These are phyloP conservation scores for Cheilosia vernalis DNA, from an alignment of 2,888 invertebrate species.

Conservation along the genomic window DNA sequence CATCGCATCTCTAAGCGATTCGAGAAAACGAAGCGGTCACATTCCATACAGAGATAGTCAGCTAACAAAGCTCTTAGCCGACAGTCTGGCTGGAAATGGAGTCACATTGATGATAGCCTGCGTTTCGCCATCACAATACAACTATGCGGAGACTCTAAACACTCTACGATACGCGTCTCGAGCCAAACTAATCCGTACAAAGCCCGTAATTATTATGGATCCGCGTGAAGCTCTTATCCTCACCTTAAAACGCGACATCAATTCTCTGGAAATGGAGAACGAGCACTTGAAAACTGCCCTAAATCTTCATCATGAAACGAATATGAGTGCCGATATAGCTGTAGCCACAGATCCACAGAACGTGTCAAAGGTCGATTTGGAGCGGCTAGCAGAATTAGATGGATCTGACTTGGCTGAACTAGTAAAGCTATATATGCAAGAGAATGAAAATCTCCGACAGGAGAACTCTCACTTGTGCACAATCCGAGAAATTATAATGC, in stretches of 20 bases:
- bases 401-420: constrained; percentile 92
- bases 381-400: constrained; percentile 89
- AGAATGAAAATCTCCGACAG: constrained; percentile 90
- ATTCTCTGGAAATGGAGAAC: constrained; percentile 93
- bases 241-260: constrained; percentile 94
- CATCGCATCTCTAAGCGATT: constrained; percentile 94
- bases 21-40: constrained; percentile 90
- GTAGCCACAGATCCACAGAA: constrained; percentile 75
- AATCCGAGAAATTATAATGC: constrained; percentile 90
- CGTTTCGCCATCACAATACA: constrained; percentile 94
- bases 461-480: constrained; percentile 94
- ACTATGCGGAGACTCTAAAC: constrained; percentile 93
- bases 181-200: constrained; percentile 95
- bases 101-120: constrained; percentile 98
- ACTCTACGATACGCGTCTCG: constrained; percentile 96
- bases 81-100: constrained; percentile 96
- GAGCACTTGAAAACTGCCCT: constrained; percentile 91
- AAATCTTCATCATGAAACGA: constrained; percentile 86
- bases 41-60: constrained; percentile 98
- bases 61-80: constrained; percentile 95
- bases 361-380: constrained; percentile 87
- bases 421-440: constrained; percentile 92
- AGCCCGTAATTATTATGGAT: constrained; percentile 97
- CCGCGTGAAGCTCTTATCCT: constrained; percentile 95
- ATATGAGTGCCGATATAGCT: constrained; percentile 75